Evolutionary conservation across 2,797 vertebrate genomes (phyloP), one percentile per base, ranked within the genome.

Genomic region (Gymnocypris eckloni): DNA sequence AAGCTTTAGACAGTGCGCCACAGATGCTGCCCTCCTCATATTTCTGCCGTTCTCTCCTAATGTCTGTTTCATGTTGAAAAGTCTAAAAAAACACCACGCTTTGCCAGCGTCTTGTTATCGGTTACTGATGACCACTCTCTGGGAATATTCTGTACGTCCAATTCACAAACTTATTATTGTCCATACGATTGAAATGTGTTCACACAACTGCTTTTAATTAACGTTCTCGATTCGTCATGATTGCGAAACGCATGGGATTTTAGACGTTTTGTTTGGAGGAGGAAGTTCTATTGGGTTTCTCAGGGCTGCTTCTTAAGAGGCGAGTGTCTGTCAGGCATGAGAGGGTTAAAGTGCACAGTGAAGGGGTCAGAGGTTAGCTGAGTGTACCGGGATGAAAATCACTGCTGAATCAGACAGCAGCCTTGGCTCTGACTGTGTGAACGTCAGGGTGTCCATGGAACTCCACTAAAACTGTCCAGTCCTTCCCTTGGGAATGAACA

Each of bases 401-500:
- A 45, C 71, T 80, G 64, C 67, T 54, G 75, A 61, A 75, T 87
- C 85, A 76, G 77, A 64, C 78, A 86, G 78, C 56, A 73, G 71
- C 59, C 25, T 75, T 72, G 80, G 80, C 69, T 81, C 61, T 76
- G 79, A 82, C 86, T 84, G 81, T 52, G 70, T 52, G 71, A 64
- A 64, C 25, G 41, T 75, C 73, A 77, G 81, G 7, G 88, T 82
- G 86, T 86, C 86, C 92, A 91, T 90, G 90, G 89, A 85, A 89
- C 88, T 91, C 92, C 91, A 89, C 92, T 91, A 90, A 89, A 93
- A 81, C 81, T 56, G 85, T 76, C 37, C 50, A 2, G 89, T 78
- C 84, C 92, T 93, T 93, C 93, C 91, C 92, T 85, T 86, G 93
- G 93, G 93, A 94, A 94, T 90, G 89, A 91, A 86, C 82, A 89